Evolutionary conservation across 2,113 vertebrate genomes (phyloP), one percentile per base, ranked within the genome.

Genomic region (Amphiprion percula): DNA sequence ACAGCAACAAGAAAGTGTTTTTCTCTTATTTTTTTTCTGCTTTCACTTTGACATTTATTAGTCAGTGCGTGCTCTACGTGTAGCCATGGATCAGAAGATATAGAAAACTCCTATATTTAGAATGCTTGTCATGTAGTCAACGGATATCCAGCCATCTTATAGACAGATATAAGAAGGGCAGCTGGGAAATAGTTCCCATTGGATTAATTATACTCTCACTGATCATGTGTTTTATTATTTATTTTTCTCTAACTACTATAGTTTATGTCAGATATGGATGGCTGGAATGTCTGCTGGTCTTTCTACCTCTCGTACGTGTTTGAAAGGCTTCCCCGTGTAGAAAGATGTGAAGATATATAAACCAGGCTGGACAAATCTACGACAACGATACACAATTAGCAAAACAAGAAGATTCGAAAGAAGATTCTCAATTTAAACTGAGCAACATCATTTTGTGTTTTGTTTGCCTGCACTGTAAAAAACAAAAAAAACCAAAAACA

Each of bases 151-250:
- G 74, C 80, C 79, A 83, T 82, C 68, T 82, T 82, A 74, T 62
- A 86, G 89, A 90, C 88, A 88, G 83, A 89, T 52, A 19, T 72
- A 83, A 84, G 77, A 84, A 64, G 80, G 84, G 49, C 84, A 74
- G 63, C 23, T 0, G 54, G 66, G 49, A 88, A 67, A 62, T 60
- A 14, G 55, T 72, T 88, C 89, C 79, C 84, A 60, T 24, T 75
- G 84, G 74, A 87, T 77, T 90, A 89, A 90, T 92, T 92, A 90
- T 78, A 80, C 70, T 44, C 70, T 41, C 71, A 66, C 83, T 88
- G 71, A 88, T 90, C 84, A 85, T 83, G 53, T 88, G 82, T 71
- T 73, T 86, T 44, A 14, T 44, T 28, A 50, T 62, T 77, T 62
- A 65, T 73, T 74, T 77, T 71, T 66, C 70, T 55, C 58, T 55